Evolutionary conservation across 2,888 invertebrate species (phyloP), one percentile per base, ranked within the genome.

Genomic region (Subacronicta megacephala): DNA sequence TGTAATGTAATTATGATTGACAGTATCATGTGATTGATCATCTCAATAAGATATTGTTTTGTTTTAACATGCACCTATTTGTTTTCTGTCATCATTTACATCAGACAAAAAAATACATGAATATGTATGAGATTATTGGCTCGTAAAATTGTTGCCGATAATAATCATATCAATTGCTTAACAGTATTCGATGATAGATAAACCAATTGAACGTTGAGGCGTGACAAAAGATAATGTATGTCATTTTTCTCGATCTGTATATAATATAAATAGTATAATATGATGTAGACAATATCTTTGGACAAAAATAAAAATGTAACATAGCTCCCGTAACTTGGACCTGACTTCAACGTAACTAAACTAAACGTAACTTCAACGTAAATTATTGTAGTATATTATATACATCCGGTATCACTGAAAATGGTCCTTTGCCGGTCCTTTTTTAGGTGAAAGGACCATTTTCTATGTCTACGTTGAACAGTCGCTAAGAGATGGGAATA

Each of bases 131-230:
- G 15, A 31, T 13, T 26, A 41, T 51, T 51, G 45, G 16, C 23
- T 20, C 16, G 0, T n/a, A 6, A 16, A 35, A 50, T 29, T 13
- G n/a, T 15, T 44, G 10, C 9, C 10, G n/a, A 40, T 43, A 40
- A 23, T 10, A 16, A 26, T 16, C 12, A 31, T 45, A 60, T 60
- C 41, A 50, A 67, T 51, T 16, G 36, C 35, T 20, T 13, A 59
- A 41, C 17, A 16, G 17, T 31, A 42, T 23, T 38, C 16, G 45
- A 58, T 46, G 36, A 54, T 2, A 53, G 38, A 73, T 69, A 62
- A 74, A 59, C 51, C 47, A 60, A 60, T 70, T 54, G 53, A 56
- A 64, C 40, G 51, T 49, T 7, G 37, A 35, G 12, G 12, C 23
- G 45, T 42, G 38, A 54, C 44, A 55, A 43, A 16, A 12, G 37